Evolutionary conservation across 2,888 invertebrate genomes (phyloP), one percentile per base, ranked within the genome.

Genomic region (Odontomyia ornata): DNA sequence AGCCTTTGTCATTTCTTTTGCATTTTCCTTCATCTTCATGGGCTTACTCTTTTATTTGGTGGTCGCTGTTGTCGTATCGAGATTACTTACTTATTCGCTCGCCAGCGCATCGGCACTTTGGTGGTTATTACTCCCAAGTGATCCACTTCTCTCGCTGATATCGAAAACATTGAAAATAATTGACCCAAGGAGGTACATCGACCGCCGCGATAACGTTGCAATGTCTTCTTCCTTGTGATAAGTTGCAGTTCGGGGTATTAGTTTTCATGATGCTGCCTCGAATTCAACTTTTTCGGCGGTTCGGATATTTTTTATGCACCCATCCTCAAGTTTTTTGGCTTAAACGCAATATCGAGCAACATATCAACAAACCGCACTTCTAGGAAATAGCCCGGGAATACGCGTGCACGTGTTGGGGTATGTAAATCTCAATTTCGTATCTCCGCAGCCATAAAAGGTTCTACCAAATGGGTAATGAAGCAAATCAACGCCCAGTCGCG

Each of bases 1-100:
- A 71, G 30, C 67, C 62, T 36, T 27, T 36, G 43, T 25, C 18
- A 75, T 75, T 47, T 77, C 75, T 73, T 65, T 77, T 64, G 30
- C 60, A 47, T 77, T 76, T 76, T 60, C 57, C 30, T 36, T 52
- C 56, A 30, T 4, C 3, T 60, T 57, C 71, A 57, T 18, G 57
- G 30, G 57, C 46, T 18, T 25, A 13, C 3, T 21, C 60, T 57
- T 36, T 60, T 36, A 56, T 72, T 57, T 73, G 36, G 73, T 52
- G 46, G 47, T 30, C 65, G 67, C 57, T 30, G 73, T 60, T 73
- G 52, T 73, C 36, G 13, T 18, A 23, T 56, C 5, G 56, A 72
- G 43, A 72, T 56, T 56, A 46, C 36, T 73, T 57, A 18, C 56
- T 36, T 36, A 36, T 46, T 18, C 52, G 18, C 7, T 27, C 1